These are phyloP conservation scores for Amaurobius ferox DNA, from an alignment of 2,888 invertebrate genomes.

Conservation along the genomic window DNA sequence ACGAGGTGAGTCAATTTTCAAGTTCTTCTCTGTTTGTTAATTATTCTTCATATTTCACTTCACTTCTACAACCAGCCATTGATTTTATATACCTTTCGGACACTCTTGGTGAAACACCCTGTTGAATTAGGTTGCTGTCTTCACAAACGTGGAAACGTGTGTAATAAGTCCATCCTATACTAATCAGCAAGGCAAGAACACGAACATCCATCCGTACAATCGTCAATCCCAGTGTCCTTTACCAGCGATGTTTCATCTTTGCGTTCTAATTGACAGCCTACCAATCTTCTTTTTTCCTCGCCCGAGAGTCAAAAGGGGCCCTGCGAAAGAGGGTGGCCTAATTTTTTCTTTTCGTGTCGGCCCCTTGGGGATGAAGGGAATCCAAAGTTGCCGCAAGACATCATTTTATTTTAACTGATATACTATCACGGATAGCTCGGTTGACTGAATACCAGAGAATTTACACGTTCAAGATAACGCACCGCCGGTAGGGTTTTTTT, in stretches of 20 bases:
- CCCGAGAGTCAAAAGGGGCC: background rate
- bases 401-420: background rate
- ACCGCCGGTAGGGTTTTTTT: background rate
- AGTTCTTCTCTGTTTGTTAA: too few species aligned
- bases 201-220: too few species aligned
- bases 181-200: too few species aligned
- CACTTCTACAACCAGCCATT: too few species aligned
- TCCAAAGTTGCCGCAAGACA: background rate
- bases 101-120: too few species aligned
- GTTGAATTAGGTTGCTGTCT: too few species aligned
- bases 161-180: background rate
- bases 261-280: background rate
- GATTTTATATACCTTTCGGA: too few species aligned
- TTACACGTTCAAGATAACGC: background rate
- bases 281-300: background rate
- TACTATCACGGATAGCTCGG: background rate
- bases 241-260: background rate
- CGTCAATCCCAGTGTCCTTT: background rate
- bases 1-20: too few species aligned
- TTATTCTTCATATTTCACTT: too few species aligned
- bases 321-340: background rate
- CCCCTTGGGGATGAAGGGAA: background rate
- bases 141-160: background rate
- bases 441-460: background rate
- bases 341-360: background rate